Conservation (phyloP, 2,888 invertebrate species). For the Philopedon plagiatum region DNA sequence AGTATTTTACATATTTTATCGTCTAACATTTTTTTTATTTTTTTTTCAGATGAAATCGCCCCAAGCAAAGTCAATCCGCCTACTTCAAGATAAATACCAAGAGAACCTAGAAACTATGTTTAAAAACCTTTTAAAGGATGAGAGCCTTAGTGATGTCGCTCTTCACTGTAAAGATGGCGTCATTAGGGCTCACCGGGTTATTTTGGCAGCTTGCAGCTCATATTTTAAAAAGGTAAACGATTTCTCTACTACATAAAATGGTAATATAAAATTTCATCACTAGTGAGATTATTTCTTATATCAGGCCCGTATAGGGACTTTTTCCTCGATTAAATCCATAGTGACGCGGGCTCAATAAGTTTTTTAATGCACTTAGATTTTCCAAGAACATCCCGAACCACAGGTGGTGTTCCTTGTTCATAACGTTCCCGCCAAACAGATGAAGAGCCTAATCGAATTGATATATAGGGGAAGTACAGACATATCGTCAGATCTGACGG, state of each 20-base stretch:
- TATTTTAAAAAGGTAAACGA: slow-evolving; percentile 82
- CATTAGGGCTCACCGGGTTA: slow-evolving; percentile 80
- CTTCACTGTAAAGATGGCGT: slow-evolving; percentile 81
- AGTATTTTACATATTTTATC: too few relatives aligned
- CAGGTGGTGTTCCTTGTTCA: slow-evolving; percentile 66
- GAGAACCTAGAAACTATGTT: slow-evolving; percentile 80
- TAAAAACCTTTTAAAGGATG: slow-evolving; percentile 79
- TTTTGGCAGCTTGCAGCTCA: slow-evolving; percentile 82
- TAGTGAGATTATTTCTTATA: neutral
- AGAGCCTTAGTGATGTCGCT: slow-evolving; percentile 79
- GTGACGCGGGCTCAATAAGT: too few relatives aligned
- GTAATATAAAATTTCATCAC: too few relatives aligned
- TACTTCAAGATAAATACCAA: slow-evolving; percentile 75
- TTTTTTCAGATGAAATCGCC: slow-evolving; percentile 48
- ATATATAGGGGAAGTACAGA: slow-evolving; percentile 82
- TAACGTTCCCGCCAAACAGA: slow-evolving; percentile 77
- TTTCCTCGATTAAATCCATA: too few relatives aligned
- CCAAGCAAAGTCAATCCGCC: slow-evolving; percentile 52
- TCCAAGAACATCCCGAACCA: slow-evolving; percentile 27
- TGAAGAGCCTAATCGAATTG: slow-evolving; percentile 77
- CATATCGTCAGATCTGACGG: slow-evolving; percentile 75
- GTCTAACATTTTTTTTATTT: slow-evolving; percentile 14
- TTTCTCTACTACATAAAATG: too few relatives aligned
- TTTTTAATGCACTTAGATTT: slow-evolving; percentile 7
- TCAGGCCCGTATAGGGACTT: neutral